These are phyloP conservation scores for Hypsibius dujardini DNA, from an alignment of 1,140 invertebrate species.

Conservation along the genomic window DNA sequence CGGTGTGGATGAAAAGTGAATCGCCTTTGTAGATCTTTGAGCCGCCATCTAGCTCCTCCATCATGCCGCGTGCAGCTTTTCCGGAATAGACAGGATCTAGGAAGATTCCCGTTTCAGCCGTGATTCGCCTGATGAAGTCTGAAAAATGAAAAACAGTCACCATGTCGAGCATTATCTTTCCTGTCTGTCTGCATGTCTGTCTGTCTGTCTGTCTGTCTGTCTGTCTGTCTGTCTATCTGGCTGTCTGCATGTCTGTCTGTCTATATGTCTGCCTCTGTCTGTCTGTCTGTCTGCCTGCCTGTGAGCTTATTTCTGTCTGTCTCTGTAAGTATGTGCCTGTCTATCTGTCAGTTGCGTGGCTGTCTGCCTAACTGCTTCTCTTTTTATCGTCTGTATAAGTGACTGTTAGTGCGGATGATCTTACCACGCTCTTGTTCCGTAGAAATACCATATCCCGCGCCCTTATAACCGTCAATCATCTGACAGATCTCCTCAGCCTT, in stretches of 20 bases:
- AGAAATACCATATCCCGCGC: background rate
- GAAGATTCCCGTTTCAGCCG: background rate
- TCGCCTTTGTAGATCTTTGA: conserved; percentile 20
- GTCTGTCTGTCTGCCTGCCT: too few species aligned
- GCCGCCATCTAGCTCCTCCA: conserved; percentile 26
- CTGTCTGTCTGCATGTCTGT: too few species aligned
- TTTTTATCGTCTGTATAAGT: too few species aligned
- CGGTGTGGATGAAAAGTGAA: conserved; percentile 5
- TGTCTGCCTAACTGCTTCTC: too few species aligned
- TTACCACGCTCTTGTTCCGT: background rate
- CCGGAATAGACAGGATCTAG: background rate
- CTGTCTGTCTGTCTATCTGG: conserved; percentile 19
- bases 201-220: too few species aligned
- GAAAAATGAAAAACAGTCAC: background rate
- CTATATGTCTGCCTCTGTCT: too few species aligned
- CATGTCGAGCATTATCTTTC: too few species aligned
- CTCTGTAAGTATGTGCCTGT: too few species aligned
- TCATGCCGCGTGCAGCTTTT: conserved; percentile 15
- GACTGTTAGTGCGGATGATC: background rate
- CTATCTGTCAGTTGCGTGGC: too few species aligned
- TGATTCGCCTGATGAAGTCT: background rate
- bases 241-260: conserved; percentile 26
- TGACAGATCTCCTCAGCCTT: conserved; percentile 1
- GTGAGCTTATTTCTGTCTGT: too few species aligned
- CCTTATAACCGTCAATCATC: background rate